Evolutionary conservation across 2,797 vertebrate genomes (phyloP).

Genomic region (Eleutherodactylus coqui): DNA sequence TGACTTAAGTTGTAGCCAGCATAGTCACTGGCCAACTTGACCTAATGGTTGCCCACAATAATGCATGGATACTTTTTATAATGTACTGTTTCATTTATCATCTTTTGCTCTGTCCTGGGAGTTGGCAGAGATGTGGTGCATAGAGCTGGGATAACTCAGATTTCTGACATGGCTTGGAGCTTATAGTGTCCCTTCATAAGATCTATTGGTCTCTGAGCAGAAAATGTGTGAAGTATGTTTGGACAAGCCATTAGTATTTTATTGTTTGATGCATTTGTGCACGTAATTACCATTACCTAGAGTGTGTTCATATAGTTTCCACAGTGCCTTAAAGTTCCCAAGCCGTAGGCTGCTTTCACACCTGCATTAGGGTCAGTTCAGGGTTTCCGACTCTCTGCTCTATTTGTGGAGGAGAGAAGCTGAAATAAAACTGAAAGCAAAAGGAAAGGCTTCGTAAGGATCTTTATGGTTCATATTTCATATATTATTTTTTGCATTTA

Average conservation of each 20-base stretch:
- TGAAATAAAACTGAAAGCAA: no score
- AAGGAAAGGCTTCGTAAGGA: no score
- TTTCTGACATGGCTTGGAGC: conserved; percentile 31
- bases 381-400: no score
- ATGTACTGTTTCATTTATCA: neutral
- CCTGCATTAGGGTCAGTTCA: no score
- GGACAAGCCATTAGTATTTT: conserved; percentile 49
- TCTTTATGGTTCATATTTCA: no score
- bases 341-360: conserved; percentile 38
- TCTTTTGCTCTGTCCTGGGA: conserved; percentile 13
- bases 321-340: conserved; percentile 42
- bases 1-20: no score
- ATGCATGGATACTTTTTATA: neutral
- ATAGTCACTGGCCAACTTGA: no score
- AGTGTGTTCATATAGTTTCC: conserved; percentile 46
- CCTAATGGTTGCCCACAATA: neutral
- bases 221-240: conserved; percentile 60
- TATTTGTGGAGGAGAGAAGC: no score
- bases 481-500: neutral
- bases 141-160: conserved; percentile 10
- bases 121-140: neutral
- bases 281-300: conserved; percentile 54
- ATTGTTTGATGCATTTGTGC: conserved; percentile 57
- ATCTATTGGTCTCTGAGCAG: conserved; percentile 53
- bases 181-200: conserved; percentile 38